phyloP scores from a whole-genome alignment of 2,888 invertebrate genomes.

The Meteorus colon region DNA sequence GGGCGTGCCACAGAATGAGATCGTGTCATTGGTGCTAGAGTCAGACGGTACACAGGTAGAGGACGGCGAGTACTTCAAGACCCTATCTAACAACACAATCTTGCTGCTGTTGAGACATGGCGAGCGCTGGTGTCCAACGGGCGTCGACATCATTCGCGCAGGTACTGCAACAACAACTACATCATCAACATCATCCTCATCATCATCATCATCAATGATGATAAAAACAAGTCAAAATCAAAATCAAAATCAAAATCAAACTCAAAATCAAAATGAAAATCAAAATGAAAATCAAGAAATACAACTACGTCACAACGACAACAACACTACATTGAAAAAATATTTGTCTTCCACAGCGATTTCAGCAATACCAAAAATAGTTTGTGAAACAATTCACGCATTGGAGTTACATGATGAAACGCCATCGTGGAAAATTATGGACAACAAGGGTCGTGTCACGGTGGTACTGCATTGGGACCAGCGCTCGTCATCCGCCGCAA shows the following conservation, averaged over 20 bases:
- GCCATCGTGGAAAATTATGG: slow-evolving; percentile 98
- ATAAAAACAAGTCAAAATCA: slow-evolving; percentile 31
- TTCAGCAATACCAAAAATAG: slow-evolving; percentile 96
- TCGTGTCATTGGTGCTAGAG: slow-evolving; percentile 92
- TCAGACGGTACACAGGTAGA: slow-evolving; percentile 97
- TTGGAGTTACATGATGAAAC: slow-evolving; percentile 96
- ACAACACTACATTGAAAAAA: slow-evolving; percentile 11
- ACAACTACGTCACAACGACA: slow-evolving; percentile 43
- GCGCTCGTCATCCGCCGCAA: slow-evolving; percentile 76
- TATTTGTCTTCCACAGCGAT: slow-evolving; percentile 79
- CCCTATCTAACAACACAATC: slow-evolving; percentile 92
- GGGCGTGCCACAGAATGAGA: slow-evolving; percentile 89
- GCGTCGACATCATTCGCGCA: slow-evolving; percentile 95
- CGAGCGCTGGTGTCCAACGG: slow-evolving; percentile 94
- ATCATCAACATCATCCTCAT: slow-evolving; percentile 4
- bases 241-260: slow-evolving; percentile 8
- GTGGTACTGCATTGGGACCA: slow-evolving; percentile 98
- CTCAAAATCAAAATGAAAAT: not conserved
- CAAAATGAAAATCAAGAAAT: slow-evolving; percentile 42
- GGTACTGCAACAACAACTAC: slow-evolving; percentile 75
- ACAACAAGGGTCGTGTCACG: slow-evolving; percentile 97
- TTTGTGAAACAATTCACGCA: slow-evolving; percentile 97
- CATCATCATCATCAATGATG: slow-evolving; percentile 16
- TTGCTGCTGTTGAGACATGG: slow-evolving; percentile 90
- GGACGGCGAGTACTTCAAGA: slow-evolving; percentile 96